Base-by-base conservation (phyloP, 2,888 invertebrate genomes). In the Cantharis nigra region DNA sequence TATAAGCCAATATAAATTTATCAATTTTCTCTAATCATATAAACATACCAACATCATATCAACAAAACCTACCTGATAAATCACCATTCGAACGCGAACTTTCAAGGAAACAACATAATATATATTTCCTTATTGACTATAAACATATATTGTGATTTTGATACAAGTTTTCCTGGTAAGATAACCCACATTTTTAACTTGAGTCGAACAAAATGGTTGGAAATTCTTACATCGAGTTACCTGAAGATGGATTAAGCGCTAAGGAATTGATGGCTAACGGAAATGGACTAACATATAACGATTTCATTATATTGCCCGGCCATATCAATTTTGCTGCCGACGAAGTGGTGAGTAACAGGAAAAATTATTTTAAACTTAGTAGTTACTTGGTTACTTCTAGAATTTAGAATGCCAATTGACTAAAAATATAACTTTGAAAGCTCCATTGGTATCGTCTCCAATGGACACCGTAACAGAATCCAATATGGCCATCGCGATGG, bases 391-490 rank as follows among this genome's bases (percentile, higher is more conserved):
- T 9, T 23, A 75, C 72, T 81, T 79, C 72, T 82, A 92, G 92
- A 96, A 97, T 83, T 90, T 99, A 70, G 92, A 94, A n/a, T 97
- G 98, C 3, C 94, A 94, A 2, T 90, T 99, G 70, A 99, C 99
- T 0, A 96, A 94, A 87, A 94, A 94, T 84, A 95, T 99, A 80
- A 91, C 91, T 73, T 90, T 99, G 74, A 96, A 97, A 87, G 95
- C 97, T 1, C 99, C 99, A 0, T 90, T 99, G 10, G 97, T 99
- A 1, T 98, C 98, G 0, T 98, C 99, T 1, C 99, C 99, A 0
- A 99, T 99, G 99, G 99, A 99, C 89, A 99, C 99, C 0, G 99
- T 99, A 13, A 99, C 99, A 10, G 99, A 99, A 89, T 95, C 98
- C 2, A 97, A 98, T 87, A 99, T 99, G 99, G 99, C 99, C 14